phyloP scores from a whole-genome alignment of 2,888 invertebrate genomes.

The Lamproptera curius region DNA sequence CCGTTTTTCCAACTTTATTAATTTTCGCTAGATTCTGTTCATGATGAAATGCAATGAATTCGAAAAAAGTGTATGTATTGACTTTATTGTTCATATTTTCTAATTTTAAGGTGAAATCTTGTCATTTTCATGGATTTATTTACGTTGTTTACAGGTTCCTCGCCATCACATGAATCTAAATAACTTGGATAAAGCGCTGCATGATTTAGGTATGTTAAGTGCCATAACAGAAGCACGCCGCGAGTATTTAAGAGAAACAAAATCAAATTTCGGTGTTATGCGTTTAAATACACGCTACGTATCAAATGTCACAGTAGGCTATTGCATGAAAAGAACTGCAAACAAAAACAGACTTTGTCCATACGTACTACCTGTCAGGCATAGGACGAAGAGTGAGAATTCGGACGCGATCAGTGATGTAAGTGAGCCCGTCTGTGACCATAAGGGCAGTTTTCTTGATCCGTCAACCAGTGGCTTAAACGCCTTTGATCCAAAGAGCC shows the following conservation, averaged over 20 bases:
- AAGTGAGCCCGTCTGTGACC: conserved; percentile 50
- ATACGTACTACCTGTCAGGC: conserved; percentile 76
- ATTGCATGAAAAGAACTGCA: conserved; percentile 74
- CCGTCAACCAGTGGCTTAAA: conserved; percentile 60
- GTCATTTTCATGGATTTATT: conserved; percentile 22
- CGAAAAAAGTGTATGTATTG: conserved; percentile 51
- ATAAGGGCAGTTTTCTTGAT: conserved; percentile 54
- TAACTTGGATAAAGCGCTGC: conserved; percentile 78
- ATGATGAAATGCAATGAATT: conserved; percentile 68
- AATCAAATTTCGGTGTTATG: conserved; percentile 66
- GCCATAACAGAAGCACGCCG: conserved; percentile 77
- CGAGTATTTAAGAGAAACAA: conserved; percentile 76
- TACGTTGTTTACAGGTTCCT: conserved; percentile 64
- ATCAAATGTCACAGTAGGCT: conserved; percentile 80
- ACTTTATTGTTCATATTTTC: conserved; percentile 16
- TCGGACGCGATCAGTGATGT: conserved; percentile 71
- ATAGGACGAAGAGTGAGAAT: conserved; percentile 81
- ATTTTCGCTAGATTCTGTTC: conserved; percentile 40
- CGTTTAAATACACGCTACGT: conserved; percentile 80
- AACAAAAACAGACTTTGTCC: conserved; percentile 79
- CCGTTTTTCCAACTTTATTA: conserved; percentile 51
- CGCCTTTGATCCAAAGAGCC: conserved; percentile 48
- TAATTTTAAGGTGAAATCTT: neutral
- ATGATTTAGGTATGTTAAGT: conserved; percentile 80
- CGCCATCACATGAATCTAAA: conserved; percentile 68